phyloP scores from a whole-genome alignment of 2,113 vertebrate genomes.

The Picathartes gymnocephalus region DNA sequence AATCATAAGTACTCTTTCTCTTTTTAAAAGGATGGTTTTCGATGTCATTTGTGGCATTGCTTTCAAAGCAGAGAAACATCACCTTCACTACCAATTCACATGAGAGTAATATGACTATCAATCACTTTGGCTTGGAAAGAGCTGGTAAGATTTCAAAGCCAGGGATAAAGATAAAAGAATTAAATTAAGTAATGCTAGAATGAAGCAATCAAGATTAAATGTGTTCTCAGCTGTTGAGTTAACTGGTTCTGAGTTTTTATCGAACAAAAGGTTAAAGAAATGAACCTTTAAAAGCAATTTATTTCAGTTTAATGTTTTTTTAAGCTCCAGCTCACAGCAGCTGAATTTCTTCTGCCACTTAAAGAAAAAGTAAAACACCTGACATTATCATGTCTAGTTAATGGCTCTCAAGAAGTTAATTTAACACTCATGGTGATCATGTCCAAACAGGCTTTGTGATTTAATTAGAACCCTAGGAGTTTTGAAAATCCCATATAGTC shows the following conservation, averaged over 20 bases:
- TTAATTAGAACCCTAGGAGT: constrained; percentile 3
- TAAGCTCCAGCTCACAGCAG: neutral
- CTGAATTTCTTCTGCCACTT: neutral
- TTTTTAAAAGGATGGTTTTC: constrained; percentile 5
- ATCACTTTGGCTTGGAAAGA: constrained; percentile 48
- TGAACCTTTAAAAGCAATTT: neutral
- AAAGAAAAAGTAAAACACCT: neutral
- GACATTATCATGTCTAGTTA: constrained; percentile 13
- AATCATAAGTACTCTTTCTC: constrained; percentile 21
- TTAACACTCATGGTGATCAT: constrained; percentile 9
- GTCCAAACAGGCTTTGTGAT: constrained; percentile 4
- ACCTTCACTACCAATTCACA: constrained; percentile 55
- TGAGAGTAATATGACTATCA: constrained; percentile 57
- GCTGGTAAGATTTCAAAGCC: constrained; percentile 54
- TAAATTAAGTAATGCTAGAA: constrained; percentile 63
- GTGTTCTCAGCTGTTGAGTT: constrained; percentile 55
- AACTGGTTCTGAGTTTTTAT: constrained; percentile 22
- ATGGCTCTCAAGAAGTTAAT: constrained; percentile 26
- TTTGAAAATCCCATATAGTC: neutral
- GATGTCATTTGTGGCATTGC: constrained; percentile 50
- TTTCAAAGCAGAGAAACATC: constrained; percentile 62
- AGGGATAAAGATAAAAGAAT: constrained; percentile 64
- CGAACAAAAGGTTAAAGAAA: constrained; percentile 45
- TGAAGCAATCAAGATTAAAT: constrained; percentile 61
- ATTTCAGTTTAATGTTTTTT: constrained; percentile 29